These are phyloP conservation scores for Scalopus aquaticus DNA, from an alignment of 2,113 vertebrate species.

Conservation along the genomic window DNA sequence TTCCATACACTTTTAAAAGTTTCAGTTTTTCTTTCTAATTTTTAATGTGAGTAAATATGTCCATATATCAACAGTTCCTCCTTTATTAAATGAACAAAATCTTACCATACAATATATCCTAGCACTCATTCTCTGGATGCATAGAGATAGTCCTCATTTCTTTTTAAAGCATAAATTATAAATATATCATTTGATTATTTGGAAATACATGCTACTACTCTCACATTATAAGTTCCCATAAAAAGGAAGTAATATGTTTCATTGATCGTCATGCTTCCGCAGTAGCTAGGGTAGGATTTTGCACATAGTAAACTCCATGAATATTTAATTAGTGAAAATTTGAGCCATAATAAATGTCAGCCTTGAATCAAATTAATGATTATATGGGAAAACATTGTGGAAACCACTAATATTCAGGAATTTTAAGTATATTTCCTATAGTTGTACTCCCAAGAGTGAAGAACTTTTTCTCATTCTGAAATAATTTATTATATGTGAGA, in stretches of 20 bases:
- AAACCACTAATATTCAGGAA: background rate
- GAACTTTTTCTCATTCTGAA: background rate
- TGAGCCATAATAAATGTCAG: background rate
- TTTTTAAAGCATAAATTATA: background rate
- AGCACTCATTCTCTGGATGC: background rate
- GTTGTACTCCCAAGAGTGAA: background rate
- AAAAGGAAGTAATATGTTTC: background rate
- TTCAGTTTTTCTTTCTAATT: background rate
- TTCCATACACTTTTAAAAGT: background rate
- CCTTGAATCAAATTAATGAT: background rate
- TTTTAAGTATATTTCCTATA: background rate
- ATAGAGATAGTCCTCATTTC: background rate
- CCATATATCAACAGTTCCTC: background rate
- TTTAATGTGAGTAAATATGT: background rate
- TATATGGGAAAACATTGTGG: background rate
- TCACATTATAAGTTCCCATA: background rate
- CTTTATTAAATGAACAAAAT: background rate
- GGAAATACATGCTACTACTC: background rate
- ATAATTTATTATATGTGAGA: background rate
- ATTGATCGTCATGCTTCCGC: background rate
- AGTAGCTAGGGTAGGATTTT: background rate
- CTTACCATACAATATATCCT: background rate
- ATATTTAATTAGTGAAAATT: background rate
- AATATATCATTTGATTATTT: background rate
- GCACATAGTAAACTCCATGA: background rate